Evolutionary conservation across 2,888 invertebrate species (phyloP).

Genomic region (Drosophila borealis): DNA sequence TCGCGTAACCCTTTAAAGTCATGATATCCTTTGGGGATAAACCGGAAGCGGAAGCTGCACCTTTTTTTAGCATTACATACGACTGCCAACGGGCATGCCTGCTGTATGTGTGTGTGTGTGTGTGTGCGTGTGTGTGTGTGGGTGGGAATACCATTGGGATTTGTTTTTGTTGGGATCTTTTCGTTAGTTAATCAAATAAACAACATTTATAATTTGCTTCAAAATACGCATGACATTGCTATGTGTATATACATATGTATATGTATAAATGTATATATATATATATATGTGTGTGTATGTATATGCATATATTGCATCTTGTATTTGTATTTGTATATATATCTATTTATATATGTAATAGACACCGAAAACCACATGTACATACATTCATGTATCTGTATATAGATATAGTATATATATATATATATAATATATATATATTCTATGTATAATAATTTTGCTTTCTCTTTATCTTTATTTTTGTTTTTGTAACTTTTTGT

Average conservation of each 20-base stretch:
- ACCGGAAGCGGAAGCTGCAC: neutral
- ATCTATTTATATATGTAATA: conserved; percentile 68
- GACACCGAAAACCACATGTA: conserved; percentile 82
- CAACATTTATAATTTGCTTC: conserved; percentile 72
- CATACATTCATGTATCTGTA: conserved; percentile 71
- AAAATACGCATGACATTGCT: conserved; percentile 52
- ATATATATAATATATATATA: conserved; percentile 52
- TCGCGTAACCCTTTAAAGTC: neutral
- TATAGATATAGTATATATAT: conserved; percentile 58
- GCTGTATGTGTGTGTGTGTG: conserved; percentile 6
- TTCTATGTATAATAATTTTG: conserved; percentile 51
- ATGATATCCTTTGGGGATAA: neutral
- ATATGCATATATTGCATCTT: conserved; percentile 14
- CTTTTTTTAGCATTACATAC: neutral
- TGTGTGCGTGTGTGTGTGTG: conserved; percentile 22
- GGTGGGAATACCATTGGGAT: conserved; percentile 55
- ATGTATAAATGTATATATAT: conserved; percentile 34
- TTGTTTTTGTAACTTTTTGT: conserved; percentile 10
- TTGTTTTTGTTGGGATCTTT: conserved; percentile 49
- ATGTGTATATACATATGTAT: conserved; percentile 52
- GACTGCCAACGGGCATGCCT: conserved; percentile 6
- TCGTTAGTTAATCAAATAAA: conserved; percentile 65
- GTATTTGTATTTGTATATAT: conserved; percentile 54
- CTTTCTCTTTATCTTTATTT: conserved; percentile 6
- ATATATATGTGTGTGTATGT: conserved; percentile 32